Evolutionary conservation across 2,888 invertebrate species (phyloP).

Genomic region (Cephus rjabovi): DNA sequence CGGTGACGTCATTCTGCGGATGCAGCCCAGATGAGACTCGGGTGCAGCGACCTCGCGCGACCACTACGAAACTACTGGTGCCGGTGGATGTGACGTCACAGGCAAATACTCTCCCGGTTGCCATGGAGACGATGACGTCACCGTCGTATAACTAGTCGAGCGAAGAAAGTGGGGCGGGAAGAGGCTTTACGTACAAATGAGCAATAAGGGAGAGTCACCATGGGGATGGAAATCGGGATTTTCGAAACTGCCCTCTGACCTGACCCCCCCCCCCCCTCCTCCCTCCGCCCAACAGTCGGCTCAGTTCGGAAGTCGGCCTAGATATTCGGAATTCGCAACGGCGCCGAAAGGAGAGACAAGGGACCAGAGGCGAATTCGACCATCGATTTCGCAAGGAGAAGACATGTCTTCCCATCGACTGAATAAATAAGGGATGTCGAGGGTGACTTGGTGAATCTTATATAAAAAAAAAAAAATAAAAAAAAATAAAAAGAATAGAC

Average conservation of each 20-base stretch:
- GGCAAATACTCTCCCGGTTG: constrained; percentile 38
- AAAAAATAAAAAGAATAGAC: neutral
- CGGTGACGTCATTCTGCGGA: constrained; percentile 52
- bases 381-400: too few relatives aligned
- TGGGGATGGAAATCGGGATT: constrained; percentile 5
- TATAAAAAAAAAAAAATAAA: neutral
- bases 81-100: constrained; percentile 12
- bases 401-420: too few relatives aligned
- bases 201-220: constrained; percentile 15
- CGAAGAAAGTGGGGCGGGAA: neutral
- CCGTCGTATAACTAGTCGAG: constrained; percentile 20
- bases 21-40: constrained; percentile 44
- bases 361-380: neutral
- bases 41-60: constrained; percentile 49
- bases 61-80: neutral
- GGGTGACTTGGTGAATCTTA: neutral
- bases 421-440: too few relatives aligned
- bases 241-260: neutral
- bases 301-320: neutral
- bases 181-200: neutral
- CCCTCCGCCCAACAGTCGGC: too few relatives aligned
- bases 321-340: neutral
- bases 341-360: neutral
- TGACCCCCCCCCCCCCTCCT: too few relatives aligned
- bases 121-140: constrained; percentile 60